Evolutionary conservation across 2,888 invertebrate genomes (phyloP).

Genomic region (Aspidiotus destructor): DNA sequence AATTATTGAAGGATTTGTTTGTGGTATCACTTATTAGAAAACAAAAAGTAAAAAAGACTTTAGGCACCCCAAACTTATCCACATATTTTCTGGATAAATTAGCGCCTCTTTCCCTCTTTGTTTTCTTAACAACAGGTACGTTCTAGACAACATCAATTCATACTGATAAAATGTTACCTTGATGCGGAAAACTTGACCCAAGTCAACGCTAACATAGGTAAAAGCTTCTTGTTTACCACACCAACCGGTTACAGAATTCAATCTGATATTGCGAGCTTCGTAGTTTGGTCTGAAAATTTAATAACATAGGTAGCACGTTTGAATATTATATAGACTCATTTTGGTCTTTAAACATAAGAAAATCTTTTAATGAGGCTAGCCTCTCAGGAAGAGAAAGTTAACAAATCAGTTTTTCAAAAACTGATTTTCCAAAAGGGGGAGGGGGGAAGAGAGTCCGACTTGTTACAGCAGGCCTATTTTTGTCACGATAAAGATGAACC

Average conservation of each 20-base stretch:
- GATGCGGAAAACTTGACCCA: conserved; percentile 83
- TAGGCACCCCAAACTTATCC: conserved; percentile 7
- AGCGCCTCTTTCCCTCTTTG: no score
- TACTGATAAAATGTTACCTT: conserved; percentile 45
- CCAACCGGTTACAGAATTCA: conserved; percentile 92
- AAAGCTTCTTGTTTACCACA: conserved; percentile 95
- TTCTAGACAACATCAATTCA: no score
- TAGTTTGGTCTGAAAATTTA: conserved; percentile 57
- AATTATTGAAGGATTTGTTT: no score
- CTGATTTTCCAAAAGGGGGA: no score
- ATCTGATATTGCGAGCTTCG: conserved; percentile 75
- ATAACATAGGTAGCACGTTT: background rate
- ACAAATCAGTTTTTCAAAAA: no score
- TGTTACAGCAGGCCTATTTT: background rate
- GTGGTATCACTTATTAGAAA: background rate
- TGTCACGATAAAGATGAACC: no score
- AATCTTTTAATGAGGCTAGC: no score
- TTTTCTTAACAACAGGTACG: no score
- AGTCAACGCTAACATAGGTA: conserved; percentile 88
- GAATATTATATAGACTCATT: background rate
- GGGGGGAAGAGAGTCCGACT: background rate
- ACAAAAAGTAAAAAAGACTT: background rate
- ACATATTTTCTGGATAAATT: no score
- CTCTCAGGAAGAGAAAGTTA: no score
- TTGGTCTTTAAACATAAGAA: background rate